Conservation (phyloP, 1,140 invertebrate genomes). For the Leptinotarsa texana region DNA sequence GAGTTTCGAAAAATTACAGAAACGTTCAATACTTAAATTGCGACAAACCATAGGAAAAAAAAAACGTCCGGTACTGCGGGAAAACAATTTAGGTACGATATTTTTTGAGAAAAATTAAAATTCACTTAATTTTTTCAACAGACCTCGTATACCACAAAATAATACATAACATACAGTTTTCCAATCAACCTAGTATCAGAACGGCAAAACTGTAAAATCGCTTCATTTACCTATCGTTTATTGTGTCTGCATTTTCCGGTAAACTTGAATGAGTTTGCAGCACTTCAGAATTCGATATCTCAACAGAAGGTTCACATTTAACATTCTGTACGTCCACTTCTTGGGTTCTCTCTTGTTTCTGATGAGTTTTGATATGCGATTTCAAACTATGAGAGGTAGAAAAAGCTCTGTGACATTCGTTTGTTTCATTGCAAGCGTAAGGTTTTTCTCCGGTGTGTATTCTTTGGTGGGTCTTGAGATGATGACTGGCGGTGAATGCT, state of each 20-base stretch:
- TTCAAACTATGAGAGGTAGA: conserved; percentile 81
- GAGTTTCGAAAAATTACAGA: too few relatives aligned
- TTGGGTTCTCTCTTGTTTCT: conserved; percentile 31
- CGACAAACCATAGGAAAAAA: too few relatives aligned
- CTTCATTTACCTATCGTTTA: background rate
- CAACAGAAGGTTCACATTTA: background rate
- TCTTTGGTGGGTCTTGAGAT: conserved; percentile 83
- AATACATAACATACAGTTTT: too few relatives aligned
- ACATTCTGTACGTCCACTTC: background rate
- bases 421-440: conserved; percentile 70
- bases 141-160: too few relatives aligned
- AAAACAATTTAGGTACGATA: too few relatives aligned
- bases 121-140: too few relatives aligned
- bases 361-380: conserved; percentile 69
- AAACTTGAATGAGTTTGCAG: background rate
- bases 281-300: background rate
- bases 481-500: conserved; percentile 91
- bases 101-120: too few relatives aligned
- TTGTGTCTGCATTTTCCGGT: background rate
- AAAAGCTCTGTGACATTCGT: conserved; percentile 73
- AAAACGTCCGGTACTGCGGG: too few relatives aligned
- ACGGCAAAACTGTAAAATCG: too few relatives aligned
- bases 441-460: conserved; percentile 77
- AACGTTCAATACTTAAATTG: too few relatives aligned
- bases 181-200: too few relatives aligned